Conservation (phyloP, 1,140 invertebrate genomes). For the Heliothis subflexa region DNA sequence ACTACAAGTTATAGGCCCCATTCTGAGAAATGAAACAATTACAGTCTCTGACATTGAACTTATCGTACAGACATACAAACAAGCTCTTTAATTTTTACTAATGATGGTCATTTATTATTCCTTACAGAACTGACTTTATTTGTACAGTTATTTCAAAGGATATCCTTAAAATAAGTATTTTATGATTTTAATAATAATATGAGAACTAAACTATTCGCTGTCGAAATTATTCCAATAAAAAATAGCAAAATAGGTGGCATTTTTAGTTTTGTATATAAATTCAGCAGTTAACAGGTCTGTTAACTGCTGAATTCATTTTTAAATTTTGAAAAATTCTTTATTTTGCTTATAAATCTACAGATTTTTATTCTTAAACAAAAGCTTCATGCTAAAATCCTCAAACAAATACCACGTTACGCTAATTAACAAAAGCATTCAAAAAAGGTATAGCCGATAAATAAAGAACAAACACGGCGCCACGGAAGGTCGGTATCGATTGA, state of each 20-base stretch:
- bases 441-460: background rate
- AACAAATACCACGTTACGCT: background rate
- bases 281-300: too few species aligned
- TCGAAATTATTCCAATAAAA: background rate
- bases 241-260: too few species aligned
- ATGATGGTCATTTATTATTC: background rate
- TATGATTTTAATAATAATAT: background rate
- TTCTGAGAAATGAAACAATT: conserved; percentile 22
- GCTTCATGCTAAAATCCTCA: background rate
- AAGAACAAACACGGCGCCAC: conserved; percentile 5
- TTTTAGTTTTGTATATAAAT: too few species aligned
- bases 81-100: background rate
- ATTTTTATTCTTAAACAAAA: background rate
- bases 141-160: background rate
- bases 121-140: too few species aligned
- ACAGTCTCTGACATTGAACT: conserved; percentile 24
- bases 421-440: conserved; percentile 22
- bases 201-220: background rate
- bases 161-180: background rate
- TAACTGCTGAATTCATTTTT: too few species aligned
- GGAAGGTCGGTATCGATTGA: conserved; percentile 16
- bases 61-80: conserved; percentile 7
- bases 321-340: too few species aligned
- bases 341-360: too few species aligned
- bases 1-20: background rate